phyloP scores from a whole-genome alignment of 1,140 invertebrate genomes.

The Macrobrachium rosenbergii region DNA sequence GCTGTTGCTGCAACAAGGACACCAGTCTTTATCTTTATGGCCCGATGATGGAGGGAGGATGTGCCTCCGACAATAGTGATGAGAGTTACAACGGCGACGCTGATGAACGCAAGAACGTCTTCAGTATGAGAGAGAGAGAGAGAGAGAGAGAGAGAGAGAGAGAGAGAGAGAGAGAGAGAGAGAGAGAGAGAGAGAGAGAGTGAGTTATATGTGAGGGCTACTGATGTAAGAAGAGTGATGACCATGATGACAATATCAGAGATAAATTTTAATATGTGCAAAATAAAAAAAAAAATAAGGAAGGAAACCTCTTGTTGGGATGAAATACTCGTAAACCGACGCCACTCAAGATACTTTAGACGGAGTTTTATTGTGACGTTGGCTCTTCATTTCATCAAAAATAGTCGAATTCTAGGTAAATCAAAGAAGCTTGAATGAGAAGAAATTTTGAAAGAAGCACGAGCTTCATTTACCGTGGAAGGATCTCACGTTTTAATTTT shows the following conservation, averaged over 20 bases:
- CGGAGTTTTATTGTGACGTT: too few species aligned
- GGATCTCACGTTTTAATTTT: too few species aligned
- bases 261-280: not conserved
- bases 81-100: not conserved
- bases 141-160: not conserved
- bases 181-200: slow-evolving; percentile 11
- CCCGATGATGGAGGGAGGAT: not conserved
- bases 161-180: slow-evolving; percentile 11
- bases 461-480: too few species aligned
- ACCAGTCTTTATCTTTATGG: not conserved
- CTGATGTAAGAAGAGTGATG: not conserved
- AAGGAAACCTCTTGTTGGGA: too few species aligned
- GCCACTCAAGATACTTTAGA: too few species aligned
- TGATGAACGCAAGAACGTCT: not conserved
- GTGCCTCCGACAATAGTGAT: not conserved
- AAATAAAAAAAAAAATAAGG: too few species aligned
- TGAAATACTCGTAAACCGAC: too few species aligned
- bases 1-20: not conserved
- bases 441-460: too few species aligned
- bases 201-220: not conserved
- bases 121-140: not conserved
- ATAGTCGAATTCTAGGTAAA: not conserved
- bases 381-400: not conserved
- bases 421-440: too few species aligned
- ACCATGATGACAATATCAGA: not conserved